Percentiles rank a stretch among this genome's conserved stretches.
phyloP scores from a whole-genome alignment of 2,113 vertebrate genomes.

The Myanophis thanlyinensis region DNA sequence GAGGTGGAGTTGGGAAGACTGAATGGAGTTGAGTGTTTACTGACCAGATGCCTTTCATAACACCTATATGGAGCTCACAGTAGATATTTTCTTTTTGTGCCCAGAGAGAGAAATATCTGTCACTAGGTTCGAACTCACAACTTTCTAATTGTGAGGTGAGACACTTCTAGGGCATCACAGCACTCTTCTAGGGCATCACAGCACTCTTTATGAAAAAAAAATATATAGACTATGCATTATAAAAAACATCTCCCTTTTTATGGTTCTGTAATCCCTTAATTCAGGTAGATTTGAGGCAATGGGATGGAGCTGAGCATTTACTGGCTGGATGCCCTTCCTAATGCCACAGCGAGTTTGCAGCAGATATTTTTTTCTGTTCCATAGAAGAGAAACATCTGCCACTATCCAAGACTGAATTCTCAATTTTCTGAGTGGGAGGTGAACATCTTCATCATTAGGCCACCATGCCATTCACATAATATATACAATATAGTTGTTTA shows the following conservation, averaged over 20 bases:
- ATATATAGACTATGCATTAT: not conserved
- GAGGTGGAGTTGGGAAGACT: not conserved
- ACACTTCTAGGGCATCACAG: not conserved
- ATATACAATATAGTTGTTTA: not conserved
- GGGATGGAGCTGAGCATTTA: too few relatives aligned
- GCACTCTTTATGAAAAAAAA: not conserved
- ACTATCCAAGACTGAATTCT: too few relatives aligned
- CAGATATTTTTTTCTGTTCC: too few relatives aligned
- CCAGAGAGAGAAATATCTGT: not conserved
- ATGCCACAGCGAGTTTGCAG: too few relatives aligned
- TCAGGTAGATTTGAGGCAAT: not conserved
- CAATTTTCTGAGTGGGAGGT: too few relatives aligned
- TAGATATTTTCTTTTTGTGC: not conserved
- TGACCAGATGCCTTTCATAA: not conserved
- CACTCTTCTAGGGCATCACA: not conserved
- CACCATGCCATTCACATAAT: too few relatives aligned
- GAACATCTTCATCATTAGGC: too few relatives aligned
- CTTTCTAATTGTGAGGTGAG: not conserved
- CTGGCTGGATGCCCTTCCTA: too few relatives aligned
- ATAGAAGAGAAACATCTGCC: too few relatives aligned
- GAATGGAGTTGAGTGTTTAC: not conserved
- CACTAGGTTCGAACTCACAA: not conserved
- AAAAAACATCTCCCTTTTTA: not conserved
- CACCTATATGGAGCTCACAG: not conserved
- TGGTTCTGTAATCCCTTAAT: not conserved